Percentiles rank a stretch among this genome's conserved stretches.
These are phyloP conservation scores for Melolontha melolontha DNA, from an alignment of 2,888 invertebrate genomes.

Conservation along the genomic window DNA sequence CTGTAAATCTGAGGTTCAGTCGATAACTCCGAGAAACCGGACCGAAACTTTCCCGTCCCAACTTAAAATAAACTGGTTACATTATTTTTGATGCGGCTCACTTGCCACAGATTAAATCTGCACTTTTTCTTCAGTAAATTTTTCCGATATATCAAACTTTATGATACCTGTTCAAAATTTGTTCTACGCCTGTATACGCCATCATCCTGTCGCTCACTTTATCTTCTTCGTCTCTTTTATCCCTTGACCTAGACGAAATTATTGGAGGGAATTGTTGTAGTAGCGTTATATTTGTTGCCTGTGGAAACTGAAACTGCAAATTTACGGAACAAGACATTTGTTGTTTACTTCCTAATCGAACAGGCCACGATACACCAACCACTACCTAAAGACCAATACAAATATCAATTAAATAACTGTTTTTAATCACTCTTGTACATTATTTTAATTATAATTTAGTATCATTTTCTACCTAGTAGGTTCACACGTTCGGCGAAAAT, in stretches of 20 bases:
- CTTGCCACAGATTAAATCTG: slow-evolving; percentile 38
- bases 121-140: slow-evolving; percentile 10
- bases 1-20: slow-evolving; percentile 46
- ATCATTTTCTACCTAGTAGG: neutral
- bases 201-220: slow-evolving; percentile 56
- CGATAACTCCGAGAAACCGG: slow-evolving; percentile 42
- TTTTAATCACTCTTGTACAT: neutral
- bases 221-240: slow-evolving; percentile 45
- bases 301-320: slow-evolving; percentile 74
- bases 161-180: slow-evolving; percentile 56
- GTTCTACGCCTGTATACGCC: slow-evolving; percentile 58
- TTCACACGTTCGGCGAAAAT: too few relatives aligned
- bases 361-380: slow-evolving; percentile 71
- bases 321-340: slow-evolving; percentile 71
- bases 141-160: slow-evolving; percentile 11
- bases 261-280: slow-evolving; percentile 58
- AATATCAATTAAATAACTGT: neutral
- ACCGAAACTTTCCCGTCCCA: slow-evolving; percentile 43
- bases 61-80: slow-evolving; percentile 40
- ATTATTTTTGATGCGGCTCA: slow-evolving; percentile 36
- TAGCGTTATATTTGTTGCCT: slow-evolving; percentile 57
- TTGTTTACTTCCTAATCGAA: slow-evolving; percentile 68
- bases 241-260: slow-evolving; percentile 52
- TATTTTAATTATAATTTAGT: neutral
- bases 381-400: slow-evolving; percentile 67